phyloP scores from a whole-genome alignment of 53 echinoderm and acorn worm species.

The Holothuria leucospilota region DNA sequence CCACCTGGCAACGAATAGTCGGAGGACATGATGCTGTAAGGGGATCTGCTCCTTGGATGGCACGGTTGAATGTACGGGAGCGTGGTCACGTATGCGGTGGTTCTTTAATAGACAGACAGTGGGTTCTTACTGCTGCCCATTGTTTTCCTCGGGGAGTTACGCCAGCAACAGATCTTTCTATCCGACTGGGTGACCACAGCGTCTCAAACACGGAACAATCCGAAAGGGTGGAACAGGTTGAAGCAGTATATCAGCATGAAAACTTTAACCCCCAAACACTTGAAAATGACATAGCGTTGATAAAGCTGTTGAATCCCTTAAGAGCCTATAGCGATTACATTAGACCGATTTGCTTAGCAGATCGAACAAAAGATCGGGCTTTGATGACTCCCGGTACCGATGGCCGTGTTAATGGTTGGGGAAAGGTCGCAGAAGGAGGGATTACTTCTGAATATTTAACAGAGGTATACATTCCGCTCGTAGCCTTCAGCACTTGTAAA shows the following conservation, averaged over 20 bases:
- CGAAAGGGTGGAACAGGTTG: constrained; percentile 50
- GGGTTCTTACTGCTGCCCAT: constrained; percentile 85
- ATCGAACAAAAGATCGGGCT: constrained; percentile 1
- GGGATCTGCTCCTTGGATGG: constrained; percentile 91
- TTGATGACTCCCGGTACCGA: constrained; percentile 33
- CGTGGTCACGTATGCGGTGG: constrained; percentile 71
- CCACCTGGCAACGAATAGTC: constrained; percentile 41
- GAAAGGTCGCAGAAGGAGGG: constrained; percentile 64
- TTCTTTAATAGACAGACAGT: constrained; percentile 69
- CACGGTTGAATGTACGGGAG: constrained; percentile 53
- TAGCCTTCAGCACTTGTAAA: constrained; percentile 42
- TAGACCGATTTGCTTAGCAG: constrained; percentile 79
- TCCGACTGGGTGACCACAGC: constrained; percentile 86
- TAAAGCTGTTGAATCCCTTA: constrained; percentile 59
- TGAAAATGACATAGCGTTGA: constrained; percentile 80
- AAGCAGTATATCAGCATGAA: constrained; percentile 49
- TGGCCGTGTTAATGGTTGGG: constrained; percentile 79
- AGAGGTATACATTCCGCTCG: constrained; percentile 72
- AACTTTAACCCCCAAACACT: constrained; percentile 50
- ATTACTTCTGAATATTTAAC: constrained; percentile 54
- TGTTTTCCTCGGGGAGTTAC: constrained; percentile 50
- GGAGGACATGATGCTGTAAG: constrained; percentile 60
- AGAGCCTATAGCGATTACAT: constrained; percentile 66
- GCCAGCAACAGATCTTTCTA: constrained; percentile 13
- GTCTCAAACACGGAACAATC: constrained; percentile 35